Percentiles rank a stretch among this genome's conserved stretches.
phyloP scores from a whole-genome alignment of 2,888 invertebrate genomes.

The Lasioglossum zephyrum region DNA sequence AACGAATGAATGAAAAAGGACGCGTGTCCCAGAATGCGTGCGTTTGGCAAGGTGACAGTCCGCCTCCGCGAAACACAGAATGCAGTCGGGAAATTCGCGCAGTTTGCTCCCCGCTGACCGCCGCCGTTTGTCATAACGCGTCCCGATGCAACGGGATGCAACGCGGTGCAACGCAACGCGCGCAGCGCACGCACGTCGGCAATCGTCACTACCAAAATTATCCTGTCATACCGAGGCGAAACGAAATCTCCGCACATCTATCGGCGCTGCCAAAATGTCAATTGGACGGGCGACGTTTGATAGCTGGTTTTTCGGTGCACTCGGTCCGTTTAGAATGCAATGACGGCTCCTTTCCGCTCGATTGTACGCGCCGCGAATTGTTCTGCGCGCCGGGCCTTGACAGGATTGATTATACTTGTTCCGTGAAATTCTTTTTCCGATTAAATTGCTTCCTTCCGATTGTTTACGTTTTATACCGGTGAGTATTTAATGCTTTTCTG shows the following conservation, averaged over 20 bases:
- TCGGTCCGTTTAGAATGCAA: not conserved
- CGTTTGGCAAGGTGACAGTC: conserved; percentile 68
- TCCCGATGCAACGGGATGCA: not conserved
- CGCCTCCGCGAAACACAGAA: conserved; percentile 31
- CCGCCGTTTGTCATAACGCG: not conserved
- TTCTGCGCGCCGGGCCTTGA: not conserved
- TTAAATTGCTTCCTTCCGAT: not conserved
- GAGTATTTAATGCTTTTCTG: too few species aligned
- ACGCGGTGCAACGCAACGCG: not conserved
- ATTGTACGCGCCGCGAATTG: not conserved
- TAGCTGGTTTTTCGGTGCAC: not conserved
- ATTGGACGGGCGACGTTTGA: not conserved
- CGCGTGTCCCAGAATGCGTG: conserved; percentile 34
- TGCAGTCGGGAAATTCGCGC: conserved; percentile 16
- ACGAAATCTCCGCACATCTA: conserved; percentile 1
- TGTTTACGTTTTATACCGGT: too few species aligned
- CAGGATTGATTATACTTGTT: not conserved
- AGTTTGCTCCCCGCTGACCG: not conserved
- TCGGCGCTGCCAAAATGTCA: conserved; percentile 11
- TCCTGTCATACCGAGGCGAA: conserved; percentile 13
- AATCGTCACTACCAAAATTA: conserved; percentile 40
- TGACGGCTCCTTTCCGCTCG: not conserved
- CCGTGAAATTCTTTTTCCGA: not conserved
- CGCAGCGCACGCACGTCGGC: not conserved
- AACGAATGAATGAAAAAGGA: conserved; percentile 60